Percentiles rank a stretch among this genome's conserved stretches.
These are phyloP conservation scores for Macrophya alboannulata DNA, from an alignment of 2,888 invertebrate species.

Conservation along the genomic window DNA sequence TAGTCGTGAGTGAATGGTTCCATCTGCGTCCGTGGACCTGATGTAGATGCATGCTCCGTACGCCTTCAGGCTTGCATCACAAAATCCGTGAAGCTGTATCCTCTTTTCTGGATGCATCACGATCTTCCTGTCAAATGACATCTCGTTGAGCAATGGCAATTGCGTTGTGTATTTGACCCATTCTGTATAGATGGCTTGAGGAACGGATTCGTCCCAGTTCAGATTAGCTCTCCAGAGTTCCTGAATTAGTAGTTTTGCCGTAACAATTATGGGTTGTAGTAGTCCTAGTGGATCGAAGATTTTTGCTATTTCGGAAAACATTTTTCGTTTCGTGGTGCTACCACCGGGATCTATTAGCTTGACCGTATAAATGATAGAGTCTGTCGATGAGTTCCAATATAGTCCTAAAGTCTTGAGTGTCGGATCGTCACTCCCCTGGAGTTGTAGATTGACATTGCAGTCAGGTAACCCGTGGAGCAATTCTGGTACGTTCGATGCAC, in stretches of 20 bases:
- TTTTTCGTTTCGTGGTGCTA: conserved; percentile 62
- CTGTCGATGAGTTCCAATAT: conserved; percentile 57
- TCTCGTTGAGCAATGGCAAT: background rate
- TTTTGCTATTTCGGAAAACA: conserved; percentile 65
- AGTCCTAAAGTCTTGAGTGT: conserved; percentile 55
- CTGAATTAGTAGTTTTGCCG: conserved; percentile 60
- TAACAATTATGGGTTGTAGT: conserved; percentile 65
- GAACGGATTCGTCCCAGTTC: conserved; percentile 19
- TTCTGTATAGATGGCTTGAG: background rate
- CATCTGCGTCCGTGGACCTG: conserved; percentile 30
- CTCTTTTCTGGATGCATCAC: background rate
- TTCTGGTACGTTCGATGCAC: conserved; percentile 59
- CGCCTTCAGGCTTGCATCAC: conserved; percentile 52
- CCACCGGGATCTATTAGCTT: background rate
- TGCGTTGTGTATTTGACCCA: background rate
- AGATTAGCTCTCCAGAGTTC: conserved; percentile 61
- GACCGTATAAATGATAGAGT: conserved; percentile 41
- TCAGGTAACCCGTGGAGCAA: conserved; percentile 4
- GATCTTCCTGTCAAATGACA: conserved; percentile 11
- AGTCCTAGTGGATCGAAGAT: conserved; percentile 55
- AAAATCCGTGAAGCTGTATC: conserved; percentile 56
- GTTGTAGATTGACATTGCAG: conserved; percentile 45
- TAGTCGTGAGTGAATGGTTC: background rate
- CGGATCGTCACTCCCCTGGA: conserved; percentile 25
- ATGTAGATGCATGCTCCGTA: conserved; percentile 56